Conservation (phyloP, 1,140 invertebrate genomes). For the Drosophila murphyi region DNA sequence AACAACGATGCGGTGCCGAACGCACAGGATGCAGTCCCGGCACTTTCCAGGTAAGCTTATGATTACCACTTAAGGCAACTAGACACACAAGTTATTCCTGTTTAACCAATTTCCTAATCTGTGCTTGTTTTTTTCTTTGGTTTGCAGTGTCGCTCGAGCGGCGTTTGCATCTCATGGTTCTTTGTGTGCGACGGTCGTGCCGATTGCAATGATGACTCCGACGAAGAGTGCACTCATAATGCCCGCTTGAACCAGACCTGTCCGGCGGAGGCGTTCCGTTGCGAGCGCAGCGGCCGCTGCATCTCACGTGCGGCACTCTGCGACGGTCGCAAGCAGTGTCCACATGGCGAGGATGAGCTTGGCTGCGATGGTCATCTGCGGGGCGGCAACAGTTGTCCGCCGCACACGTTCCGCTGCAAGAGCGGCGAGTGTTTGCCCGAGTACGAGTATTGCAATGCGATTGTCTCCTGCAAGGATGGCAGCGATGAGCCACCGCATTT, state of each 20-base stretch:
- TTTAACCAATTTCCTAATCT: background rate
- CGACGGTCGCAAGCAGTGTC: conserved; percentile 91
- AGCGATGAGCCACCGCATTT: conserved; percentile 92
- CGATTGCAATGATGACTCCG: conserved; percentile 89
- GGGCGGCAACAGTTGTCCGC: conserved; percentile 89
- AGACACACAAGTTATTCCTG: background rate
- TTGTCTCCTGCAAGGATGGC: conserved; percentile 92
- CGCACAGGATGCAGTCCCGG: conserved; percentile 91
- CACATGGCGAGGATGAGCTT: conserved; percentile 91
- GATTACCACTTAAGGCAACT: too few species aligned
- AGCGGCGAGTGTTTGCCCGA: conserved; percentile 94
- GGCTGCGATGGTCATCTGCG: conserved; percentile 88
- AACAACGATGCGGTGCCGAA: conserved; percentile 88
- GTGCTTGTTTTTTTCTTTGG: background rate
- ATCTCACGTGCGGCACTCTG: conserved; percentile 91
- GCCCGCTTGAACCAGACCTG: conserved; percentile 73
- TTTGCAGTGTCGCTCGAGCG: conserved; percentile 90
- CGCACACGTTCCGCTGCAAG: conserved; percentile 91
- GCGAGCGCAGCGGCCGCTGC: conserved; percentile 88
- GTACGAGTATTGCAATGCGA: conserved; percentile 95
- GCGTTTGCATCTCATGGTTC: conserved; percentile 94
- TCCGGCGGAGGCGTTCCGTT: conserved; percentile 87
- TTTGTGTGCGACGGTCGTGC: conserved; percentile 96
- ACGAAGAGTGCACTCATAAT: conserved; percentile 89
- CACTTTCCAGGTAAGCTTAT: conserved; percentile 91